Conservation (phyloP, 1,140 invertebrate species). For the Drosophila jambulina region DNA sequence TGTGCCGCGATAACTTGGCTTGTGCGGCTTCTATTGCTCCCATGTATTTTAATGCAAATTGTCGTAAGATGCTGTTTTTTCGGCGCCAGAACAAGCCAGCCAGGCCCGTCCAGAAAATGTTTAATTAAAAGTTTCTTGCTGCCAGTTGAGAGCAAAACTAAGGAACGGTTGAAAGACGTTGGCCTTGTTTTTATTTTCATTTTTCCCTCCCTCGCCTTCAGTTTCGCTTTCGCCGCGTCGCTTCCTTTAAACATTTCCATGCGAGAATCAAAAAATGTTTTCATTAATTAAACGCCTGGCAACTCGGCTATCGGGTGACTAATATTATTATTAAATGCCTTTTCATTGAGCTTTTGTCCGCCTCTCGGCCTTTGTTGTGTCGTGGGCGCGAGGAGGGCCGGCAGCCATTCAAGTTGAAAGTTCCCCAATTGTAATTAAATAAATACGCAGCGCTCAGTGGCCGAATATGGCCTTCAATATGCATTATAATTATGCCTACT, state of each 20-base stretch:
- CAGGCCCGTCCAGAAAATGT: slow-evolving; percentile 71
- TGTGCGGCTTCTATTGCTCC: slow-evolving; percentile 26
- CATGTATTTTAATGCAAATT: slow-evolving; percentile 60
- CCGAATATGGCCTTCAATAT: slow-evolving; percentile 44
- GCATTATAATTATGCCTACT: slow-evolving; percentile 64
- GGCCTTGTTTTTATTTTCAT: slow-evolving; percentile 34
- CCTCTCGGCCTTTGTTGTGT: slow-evolving; percentile 51
- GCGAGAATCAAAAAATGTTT: slow-evolving; percentile 22
- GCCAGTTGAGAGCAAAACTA: slow-evolving; percentile 34
- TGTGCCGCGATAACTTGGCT: slow-evolving; percentile 42
- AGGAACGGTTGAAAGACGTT: slow-evolving; percentile 38
- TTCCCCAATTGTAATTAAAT: slow-evolving; percentile 78
- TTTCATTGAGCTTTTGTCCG: slow-evolving; percentile 45
- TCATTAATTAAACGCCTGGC: slow-evolving; percentile 50
- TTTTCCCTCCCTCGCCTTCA: slow-evolving; percentile 5
- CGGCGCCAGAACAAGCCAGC: slow-evolving; percentile 25
- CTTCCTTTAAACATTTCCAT: slow-evolving; percentile 36
- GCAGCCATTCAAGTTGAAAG: slow-evolving; percentile 80
- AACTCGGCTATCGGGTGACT: slow-evolving; percentile 43
- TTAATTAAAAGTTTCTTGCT: slow-evolving; percentile 79
- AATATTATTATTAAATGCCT: slow-evolving; percentile 74
- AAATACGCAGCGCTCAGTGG: slow-evolving; percentile 45
- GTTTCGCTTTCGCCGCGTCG: slow-evolving; percentile 19
- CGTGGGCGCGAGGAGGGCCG: slow-evolving; percentile 5
- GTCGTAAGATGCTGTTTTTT: slow-evolving; percentile 62